A percentile compares a stretch with the other conserved stretches of the same genome.
Evolutionary conservation across 2,888 invertebrate genomes (phyloP).

Genomic region (Leptopilina syphax): DNA sequence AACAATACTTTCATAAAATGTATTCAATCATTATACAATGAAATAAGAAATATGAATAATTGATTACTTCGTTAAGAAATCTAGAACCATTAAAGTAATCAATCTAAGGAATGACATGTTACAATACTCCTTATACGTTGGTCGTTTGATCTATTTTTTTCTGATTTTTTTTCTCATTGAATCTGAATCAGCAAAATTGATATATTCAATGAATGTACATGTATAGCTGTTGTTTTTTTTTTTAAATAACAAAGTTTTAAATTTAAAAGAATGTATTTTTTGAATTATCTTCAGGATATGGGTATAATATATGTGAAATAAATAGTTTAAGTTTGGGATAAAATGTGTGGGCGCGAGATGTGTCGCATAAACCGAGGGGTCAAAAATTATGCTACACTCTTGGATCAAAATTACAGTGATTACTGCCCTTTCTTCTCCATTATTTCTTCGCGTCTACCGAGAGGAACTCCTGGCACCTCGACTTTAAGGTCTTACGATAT

Average conservation of each 20-base stretch:
- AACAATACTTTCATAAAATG: neutral
- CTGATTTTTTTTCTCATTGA: neutral
- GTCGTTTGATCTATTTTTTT: neutral
- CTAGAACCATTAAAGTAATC: neutral
- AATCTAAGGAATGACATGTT: slow-evolving; percentile 1
- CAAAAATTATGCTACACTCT: slow-evolving; percentile 65
- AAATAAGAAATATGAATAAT: slow-evolving; percentile 6
- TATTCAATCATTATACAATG: slow-evolving; percentile 2
- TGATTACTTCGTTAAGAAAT: slow-evolving; percentile 21
- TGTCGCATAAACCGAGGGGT: slow-evolving; percentile 58
- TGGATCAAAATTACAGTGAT: slow-evolving; percentile 73
- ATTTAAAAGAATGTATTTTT: neutral
- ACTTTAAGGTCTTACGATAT: slow-evolving; percentile 57
- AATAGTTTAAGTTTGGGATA: slow-evolving; percentile 51
- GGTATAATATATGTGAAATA: neutral
- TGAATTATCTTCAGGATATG: too few species aligned
- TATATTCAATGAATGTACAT: neutral
- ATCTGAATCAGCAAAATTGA: neutral
- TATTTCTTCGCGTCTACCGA: slow-evolving; percentile 60
- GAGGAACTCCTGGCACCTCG: slow-evolving; percentile 57
- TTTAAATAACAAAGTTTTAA: too few species aligned
- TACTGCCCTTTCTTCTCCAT: slow-evolving; percentile 59
- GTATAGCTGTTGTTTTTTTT: too few species aligned
- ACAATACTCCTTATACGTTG: neutral
- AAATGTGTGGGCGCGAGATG: slow-evolving; percentile 61